Percentiles rank a stretch among this genome's conserved stretches.
Evolutionary conservation across 2,888 invertebrate species (phyloP).

Genomic region (Metacarcinus magister): DNA sequence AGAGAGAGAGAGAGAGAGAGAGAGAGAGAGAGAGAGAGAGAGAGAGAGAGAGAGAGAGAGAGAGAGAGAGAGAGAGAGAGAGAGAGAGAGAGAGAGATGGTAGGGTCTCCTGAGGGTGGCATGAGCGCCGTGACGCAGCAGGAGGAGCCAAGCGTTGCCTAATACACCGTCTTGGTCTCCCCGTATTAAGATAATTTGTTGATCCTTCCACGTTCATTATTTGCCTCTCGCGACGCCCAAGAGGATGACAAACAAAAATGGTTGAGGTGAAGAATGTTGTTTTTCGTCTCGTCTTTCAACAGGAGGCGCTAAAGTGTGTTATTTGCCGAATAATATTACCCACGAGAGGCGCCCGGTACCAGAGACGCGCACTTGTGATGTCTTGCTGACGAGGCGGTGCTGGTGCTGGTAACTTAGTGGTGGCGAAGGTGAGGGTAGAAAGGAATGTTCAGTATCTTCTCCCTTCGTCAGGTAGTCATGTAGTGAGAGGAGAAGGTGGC

Average conservation of each 20-base stretch:
- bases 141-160: neutral
- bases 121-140: constrained; percentile 11
- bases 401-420: neutral
- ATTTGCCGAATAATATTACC: neutral
- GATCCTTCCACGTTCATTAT: constrained; percentile 56
- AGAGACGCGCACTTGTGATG: neutral
- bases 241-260: constrained; percentile 66
- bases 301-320: constrained; percentile 5
- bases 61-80: neutral
- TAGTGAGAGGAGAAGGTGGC: neutral
- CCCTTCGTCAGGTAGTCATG: neutral
- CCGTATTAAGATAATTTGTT: constrained; percentile 57
- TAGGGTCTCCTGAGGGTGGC: neutral
- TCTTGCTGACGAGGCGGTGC: neutral
- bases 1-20: no score
- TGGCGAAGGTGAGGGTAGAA: neutral
- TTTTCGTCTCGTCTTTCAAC: constrained; percentile 13
- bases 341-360: neutral
- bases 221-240: constrained; percentile 65
- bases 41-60: no score
- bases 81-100: neutral
- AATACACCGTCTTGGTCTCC: constrained; percentile 27
- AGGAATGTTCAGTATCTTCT: neutral
- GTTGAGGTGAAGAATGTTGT: neutral
- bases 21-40: no score